A percentile compares a stretch with the other conserved stretches of the same genome.
phyloP scores from a whole-genome alignment of 2,888 invertebrate genomes.

The Ditylenchus weischeri region DNA sequence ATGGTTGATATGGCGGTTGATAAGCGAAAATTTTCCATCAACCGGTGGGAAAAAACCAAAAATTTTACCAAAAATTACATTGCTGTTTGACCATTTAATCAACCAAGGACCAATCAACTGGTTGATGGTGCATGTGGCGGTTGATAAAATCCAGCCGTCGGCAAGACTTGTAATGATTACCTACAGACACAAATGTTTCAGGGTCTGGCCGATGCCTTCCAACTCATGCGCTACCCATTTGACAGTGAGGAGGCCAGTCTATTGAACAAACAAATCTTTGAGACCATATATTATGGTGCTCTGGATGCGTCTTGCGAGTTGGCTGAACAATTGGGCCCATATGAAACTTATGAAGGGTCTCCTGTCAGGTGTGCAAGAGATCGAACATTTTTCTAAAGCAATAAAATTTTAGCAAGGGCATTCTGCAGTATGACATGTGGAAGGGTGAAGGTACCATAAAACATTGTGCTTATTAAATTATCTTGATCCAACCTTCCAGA shows the following conservation, averaged over 20 bases:
- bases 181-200: constrained; percentile 70
- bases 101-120: no score
- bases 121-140: no score
- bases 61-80: no score
- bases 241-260: constrained; percentile 80
- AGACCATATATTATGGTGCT: constrained; percentile 94
- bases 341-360: constrained; percentile 84
- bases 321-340: constrained; percentile 78
- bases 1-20: no score
- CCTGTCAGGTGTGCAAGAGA: constrained; percentile 67
- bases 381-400: no score
- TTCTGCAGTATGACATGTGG: constrained; percentile 98
- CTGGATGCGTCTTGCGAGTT: constrained; percentile 91
- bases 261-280: constrained; percentile 91
- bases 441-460: constrained; percentile 9
- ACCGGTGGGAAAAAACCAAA: no score
- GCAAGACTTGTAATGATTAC: no score
- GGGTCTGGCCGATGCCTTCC: constrained; percentile 92
- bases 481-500: neutral
- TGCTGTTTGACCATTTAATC: no score
- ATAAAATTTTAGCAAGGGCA: constrained; percentile 69
- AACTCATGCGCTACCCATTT: constrained; percentile 86
- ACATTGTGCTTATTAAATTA: no score
- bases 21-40: no score
- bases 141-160: no score